These are phyloP conservation scores for Macroglossus sobrinus DNA, from an alignment of 2,113 vertebrate species.

Conservation along the genomic window DNA sequence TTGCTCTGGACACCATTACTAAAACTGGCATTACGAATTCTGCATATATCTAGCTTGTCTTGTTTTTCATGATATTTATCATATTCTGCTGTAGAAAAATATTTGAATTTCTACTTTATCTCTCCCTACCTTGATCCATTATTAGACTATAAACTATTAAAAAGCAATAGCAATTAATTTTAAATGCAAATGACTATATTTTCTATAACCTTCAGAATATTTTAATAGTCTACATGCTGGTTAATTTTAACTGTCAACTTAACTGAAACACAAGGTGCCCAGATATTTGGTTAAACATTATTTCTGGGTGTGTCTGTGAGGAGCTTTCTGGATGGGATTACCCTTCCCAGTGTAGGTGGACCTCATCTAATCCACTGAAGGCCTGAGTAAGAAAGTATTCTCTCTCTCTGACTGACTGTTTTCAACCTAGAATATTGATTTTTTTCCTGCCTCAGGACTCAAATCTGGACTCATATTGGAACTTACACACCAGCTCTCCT, in stretches of 20 bases:
- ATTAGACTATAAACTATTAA: not conserved
- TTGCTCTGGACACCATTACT: not conserved
- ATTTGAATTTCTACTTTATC: not conserved
- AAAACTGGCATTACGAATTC: not conserved
- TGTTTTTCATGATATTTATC: not conserved
- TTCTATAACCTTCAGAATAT: not conserved
- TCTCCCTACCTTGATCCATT: not conserved
- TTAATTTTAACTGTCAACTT: not conserved
- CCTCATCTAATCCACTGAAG: not conserved
- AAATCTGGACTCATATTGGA: not conserved
- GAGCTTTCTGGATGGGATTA: not conserved
- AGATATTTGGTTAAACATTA: not conserved
- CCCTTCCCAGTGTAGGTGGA: not conserved
- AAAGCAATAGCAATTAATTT: conserved; percentile 17
- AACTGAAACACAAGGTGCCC: not conserved
- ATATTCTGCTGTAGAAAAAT: not conserved
- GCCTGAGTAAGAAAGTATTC: not conserved
- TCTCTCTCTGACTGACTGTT: not conserved
- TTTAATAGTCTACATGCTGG: not conserved
- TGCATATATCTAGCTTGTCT: not conserved
- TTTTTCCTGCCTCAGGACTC: not conserved
- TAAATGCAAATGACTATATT: not conserved
- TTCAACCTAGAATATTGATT: not conserved
- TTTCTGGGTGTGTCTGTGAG: not conserved
- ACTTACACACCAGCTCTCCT: not conserved